phyloP scores from a whole-genome alignment of 2,888 invertebrate genomes.

The Molorchus minor region DNA sequence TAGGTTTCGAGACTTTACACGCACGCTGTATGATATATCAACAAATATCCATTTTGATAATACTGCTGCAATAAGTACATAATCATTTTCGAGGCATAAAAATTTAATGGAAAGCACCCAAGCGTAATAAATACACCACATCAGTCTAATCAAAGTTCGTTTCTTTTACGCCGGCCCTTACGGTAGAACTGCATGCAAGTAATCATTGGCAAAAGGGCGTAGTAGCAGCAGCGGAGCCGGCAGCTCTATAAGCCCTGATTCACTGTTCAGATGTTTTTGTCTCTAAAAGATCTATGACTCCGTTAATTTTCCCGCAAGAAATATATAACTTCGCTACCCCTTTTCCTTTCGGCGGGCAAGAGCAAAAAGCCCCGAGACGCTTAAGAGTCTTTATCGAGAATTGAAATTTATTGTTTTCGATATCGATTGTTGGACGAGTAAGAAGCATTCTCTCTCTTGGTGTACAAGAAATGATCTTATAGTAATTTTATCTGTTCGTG shows the following conservation, averaged over 20 bases:
- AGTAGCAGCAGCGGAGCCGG: not conserved
- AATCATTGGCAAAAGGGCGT: conserved; percentile 14
- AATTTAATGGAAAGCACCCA: too few species aligned
- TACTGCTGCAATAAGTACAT: too few species aligned
- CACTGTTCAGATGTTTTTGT: conserved; percentile 55
- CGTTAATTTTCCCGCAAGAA: conserved; percentile 56
- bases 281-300: conserved; percentile 55
- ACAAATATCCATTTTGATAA: too few species aligned
- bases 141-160: too few species aligned
- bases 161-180: too few species aligned
- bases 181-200: not conserved
- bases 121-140: too few species aligned
- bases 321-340: conserved; percentile 55
- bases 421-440: conserved; percentile 37
- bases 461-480: too few species aligned
- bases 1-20: too few species aligned
- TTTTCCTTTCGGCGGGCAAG: conserved; percentile 45
- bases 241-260: conserved; percentile 44
- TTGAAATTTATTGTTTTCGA: conserved; percentile 43
- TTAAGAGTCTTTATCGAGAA: conserved; percentile 43
- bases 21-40: too few species aligned
- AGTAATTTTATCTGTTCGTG: too few species aligned
- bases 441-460: too few species aligned
- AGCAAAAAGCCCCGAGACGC: conserved; percentile 45
- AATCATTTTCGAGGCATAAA: too few species aligned